phyloP scores from a whole-genome alignment of 2,797 vertebrate species.

The Gallinago stenura region DNA sequence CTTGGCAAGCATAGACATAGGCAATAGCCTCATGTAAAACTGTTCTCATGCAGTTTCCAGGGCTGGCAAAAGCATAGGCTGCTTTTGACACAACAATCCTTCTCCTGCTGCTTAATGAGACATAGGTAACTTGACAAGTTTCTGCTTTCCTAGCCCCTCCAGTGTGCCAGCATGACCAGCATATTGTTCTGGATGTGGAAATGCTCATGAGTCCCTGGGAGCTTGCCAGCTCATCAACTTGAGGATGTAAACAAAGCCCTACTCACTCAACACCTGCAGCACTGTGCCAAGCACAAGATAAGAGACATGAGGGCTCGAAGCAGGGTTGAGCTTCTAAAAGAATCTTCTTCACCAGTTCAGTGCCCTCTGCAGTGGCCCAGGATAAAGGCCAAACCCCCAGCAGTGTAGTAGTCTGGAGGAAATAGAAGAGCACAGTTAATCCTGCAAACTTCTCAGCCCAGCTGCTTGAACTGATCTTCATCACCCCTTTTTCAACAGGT shows the following conservation, averaged over 20 bases:
- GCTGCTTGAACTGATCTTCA: background rate
- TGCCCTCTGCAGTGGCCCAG: background rate
- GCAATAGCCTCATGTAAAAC: background rate
- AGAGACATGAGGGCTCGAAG: background rate
- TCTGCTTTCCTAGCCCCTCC: background rate
- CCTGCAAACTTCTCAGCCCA: background rate
- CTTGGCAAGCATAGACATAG: background rate
- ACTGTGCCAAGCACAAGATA: background rate
- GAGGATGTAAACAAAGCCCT: slow-evolving; percentile 1
- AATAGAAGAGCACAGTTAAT: background rate
- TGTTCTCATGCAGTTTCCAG: background rate
- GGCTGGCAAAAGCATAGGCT: background rate
- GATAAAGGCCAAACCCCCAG: background rate
- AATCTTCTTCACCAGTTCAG: background rate
- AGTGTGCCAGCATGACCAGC: background rate
- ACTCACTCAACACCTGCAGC: background rate
- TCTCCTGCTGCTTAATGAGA: background rate
- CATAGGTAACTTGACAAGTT: background rate
- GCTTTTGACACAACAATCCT: background rate
- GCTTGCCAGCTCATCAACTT: background rate
- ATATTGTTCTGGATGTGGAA: background rate
- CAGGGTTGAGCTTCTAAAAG: background rate
- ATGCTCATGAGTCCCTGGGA: background rate
- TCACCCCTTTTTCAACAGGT: background rate
- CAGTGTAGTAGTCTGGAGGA: background rate